Base-by-base conservation (phyloP, 2,888 invertebrate species). In the Antitype chi region DNA sequence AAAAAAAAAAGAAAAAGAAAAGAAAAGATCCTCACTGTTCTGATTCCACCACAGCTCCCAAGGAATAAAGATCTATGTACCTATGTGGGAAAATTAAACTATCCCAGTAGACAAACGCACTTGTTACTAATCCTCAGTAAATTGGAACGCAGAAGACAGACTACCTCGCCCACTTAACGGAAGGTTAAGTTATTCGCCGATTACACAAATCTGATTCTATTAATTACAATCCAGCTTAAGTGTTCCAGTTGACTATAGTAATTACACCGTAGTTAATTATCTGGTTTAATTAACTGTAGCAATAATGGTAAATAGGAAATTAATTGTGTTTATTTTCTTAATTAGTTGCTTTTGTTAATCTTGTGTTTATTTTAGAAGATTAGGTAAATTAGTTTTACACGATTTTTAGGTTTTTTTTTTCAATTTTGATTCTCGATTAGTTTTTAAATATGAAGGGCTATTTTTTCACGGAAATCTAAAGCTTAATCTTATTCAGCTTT, bases 181-280 rank as follows among this genome's bases (percentile, higher is more conserved):
- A 63, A 85, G 80, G 78, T 82, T 87, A 80, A 85, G 78, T 85
- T 83, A 88, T 82, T 81, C 63, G 68, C 68, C 74, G 76, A 74
- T 88, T 82, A 85, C 79, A 81, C 75, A 80, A 73, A 85, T 87
- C 76, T 77, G 80, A 80, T 80, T 76, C 74, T 71, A 86, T 87
- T 87, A 74, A 82, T 84, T 83, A 84, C 77, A 75, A 74, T 83
- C 74, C 59, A 74, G 78, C 73, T 85, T 78, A 87, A 83, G 77
- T 79, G 76, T 76, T 76, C 53, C 64, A 79, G 53, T 85, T 86
- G 76, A 77, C 70, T 80, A 68, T 85, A 77, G 76, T 79, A 82
- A 86, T 86, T 87, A 85, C 67, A 63, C 53, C 43, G 23, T 55
- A 85, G 71, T 82, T 78, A 76, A 80, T 85, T 77, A 84, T 62